Evolutionary conservation across 2,888 invertebrate genomes (phyloP).

Genomic region (Eilema sororculum): DNA sequence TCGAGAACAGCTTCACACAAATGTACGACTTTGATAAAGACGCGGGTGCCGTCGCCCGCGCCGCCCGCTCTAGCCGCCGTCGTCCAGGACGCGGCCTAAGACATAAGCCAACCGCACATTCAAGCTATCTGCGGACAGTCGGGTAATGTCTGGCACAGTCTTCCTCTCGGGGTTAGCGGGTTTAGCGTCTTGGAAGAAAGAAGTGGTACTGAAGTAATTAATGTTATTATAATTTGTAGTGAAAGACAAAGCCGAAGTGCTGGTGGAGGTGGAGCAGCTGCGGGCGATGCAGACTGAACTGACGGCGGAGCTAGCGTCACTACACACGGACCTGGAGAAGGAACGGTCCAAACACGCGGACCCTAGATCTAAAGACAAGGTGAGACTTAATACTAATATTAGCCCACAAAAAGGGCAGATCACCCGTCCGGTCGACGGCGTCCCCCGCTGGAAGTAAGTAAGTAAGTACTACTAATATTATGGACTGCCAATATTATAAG

Average conservation of each 20-base stretch:
- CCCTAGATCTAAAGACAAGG: conserved; percentile 85
- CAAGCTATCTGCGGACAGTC: neutral
- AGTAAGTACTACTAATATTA: too few relatives aligned
- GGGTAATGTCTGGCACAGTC: neutral
- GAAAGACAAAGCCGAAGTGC: conserved; percentile 92
- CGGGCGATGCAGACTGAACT: conserved; percentile 91
- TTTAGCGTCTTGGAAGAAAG: neutral
- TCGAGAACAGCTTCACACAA: too few relatives aligned
- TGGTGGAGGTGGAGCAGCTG: conserved; percentile 91
- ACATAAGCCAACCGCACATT: too few relatives aligned
- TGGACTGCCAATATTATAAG: too few relatives aligned
- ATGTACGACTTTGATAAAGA: too few relatives aligned
- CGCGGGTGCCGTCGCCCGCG: too few relatives aligned
- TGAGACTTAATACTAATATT: conserved; percentile 37
- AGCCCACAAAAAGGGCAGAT: too few relatives aligned
- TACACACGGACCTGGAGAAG: conserved; percentile 91
- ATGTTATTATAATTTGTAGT: conserved; percentile 81
- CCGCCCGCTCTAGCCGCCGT: too few relatives aligned
- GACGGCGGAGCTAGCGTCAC: conserved; percentile 89
- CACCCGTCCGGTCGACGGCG: too few relatives aligned
- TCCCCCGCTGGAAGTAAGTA: too few relatives aligned
- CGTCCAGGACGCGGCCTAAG: too few relatives aligned
- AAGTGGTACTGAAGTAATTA: neutral
- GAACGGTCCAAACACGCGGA: conserved; percentile 90
- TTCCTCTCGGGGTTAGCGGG: neutral